Base-by-base conservation (phyloP, 2,113 vertebrate genomes). In the Eubucco bourcierii region DNA sequence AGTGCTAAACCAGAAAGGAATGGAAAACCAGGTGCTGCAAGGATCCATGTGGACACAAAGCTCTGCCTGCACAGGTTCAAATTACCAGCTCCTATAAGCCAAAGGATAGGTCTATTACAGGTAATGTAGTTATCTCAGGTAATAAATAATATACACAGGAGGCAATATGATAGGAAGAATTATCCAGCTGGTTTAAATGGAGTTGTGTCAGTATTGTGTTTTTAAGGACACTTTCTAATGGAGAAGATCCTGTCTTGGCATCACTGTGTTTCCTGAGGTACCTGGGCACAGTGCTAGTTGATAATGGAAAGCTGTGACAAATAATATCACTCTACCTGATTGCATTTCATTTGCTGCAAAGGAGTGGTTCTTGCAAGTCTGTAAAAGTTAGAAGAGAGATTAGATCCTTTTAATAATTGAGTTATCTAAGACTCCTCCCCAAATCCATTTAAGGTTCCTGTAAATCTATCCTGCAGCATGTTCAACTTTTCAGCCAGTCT, bases 361-460 rank as follows among this genome's bases (percentile, higher is more conserved):
- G 59, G 31, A 71, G 34, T 67, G 17, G 70, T 90, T 29, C 77
- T 91, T 85, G 39, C 34, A 90, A 90, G 87, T 58, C 81, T 76
- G 46, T 64, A 86, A 72, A 94, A 95, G 73, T 93, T 93, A 95
- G 56, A 68, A 87, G 85, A 84, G 59, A 90, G 53, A 94, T 95
- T 94, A 90, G 77, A 59, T 87, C 72, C 28, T 79, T 87, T 95
- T 70, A 95, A 94, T 90, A 80, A 93, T 93, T 93, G n/a, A 74
- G 85, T 71, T 94, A 87, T 68, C 27, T 61, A 96, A 91, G 70
- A 88, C 59, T 95, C 53, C 77, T 87, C 80, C 80, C 80, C 44
- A 95, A 87, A 95, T 90, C 84, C 56, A 86, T 81, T 80, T 82
- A 76, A 72, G 5, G 3, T 91, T 87, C 70, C 75, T 90, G 71